phyloP scores from a whole-genome alignment of 2,113 vertebrate genomes.

The Genyomyrus donnyi region DNA sequence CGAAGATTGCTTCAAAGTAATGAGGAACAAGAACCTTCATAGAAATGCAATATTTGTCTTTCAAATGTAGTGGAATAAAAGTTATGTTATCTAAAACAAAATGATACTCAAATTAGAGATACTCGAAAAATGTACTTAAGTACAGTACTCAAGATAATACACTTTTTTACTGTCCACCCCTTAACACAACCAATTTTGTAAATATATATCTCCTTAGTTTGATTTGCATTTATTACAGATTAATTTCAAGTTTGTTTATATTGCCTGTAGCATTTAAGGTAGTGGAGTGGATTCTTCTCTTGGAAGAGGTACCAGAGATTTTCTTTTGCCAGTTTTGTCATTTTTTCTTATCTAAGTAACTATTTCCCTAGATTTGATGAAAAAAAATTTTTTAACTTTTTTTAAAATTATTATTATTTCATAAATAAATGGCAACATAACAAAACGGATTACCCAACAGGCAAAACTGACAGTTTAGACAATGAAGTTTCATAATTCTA shows the following conservation, averaged over 20 bases:
- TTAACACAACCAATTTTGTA: neutral
- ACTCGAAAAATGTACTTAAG: neutral
- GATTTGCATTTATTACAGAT: neutral
- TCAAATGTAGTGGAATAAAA: neutral
- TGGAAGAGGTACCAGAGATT: neutral
- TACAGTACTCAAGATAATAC: neutral
- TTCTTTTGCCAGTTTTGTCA: neutral
- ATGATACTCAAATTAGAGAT: neutral
- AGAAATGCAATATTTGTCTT: too few species aligned
- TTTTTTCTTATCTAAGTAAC: neutral
- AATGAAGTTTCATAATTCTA: neutral
- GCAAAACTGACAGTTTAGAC: neutral
- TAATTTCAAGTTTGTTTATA: neutral
- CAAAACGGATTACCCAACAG: neutral
- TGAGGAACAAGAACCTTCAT: neutral
- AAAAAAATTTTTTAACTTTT: neutral
- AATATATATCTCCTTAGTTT: neutral
- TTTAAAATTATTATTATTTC: too few species aligned
- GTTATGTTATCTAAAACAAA: neutral
- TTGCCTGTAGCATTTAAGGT: too few species aligned
- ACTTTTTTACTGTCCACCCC: neutral
- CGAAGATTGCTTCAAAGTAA: neutral
- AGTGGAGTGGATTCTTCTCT: neutral
- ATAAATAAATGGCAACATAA: neutral
- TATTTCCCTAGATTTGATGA: neutral